Evolutionary conservation across 1,140 invertebrate genomes (phyloP).

Genomic region (Xylocopa sonorina): DNA sequence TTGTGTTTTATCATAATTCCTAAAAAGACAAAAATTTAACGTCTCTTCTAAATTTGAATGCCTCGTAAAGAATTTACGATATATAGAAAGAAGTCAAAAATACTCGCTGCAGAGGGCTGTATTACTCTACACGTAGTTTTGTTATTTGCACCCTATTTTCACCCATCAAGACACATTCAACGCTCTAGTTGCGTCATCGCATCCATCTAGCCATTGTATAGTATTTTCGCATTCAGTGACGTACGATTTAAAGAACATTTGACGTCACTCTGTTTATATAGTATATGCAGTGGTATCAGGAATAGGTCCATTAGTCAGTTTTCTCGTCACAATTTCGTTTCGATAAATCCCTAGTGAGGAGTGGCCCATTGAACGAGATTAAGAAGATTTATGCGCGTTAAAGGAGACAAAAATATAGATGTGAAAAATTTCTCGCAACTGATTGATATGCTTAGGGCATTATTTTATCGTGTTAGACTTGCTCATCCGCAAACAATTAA

Average conservation of each 20-base stretch:
- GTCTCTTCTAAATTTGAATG: neutral
- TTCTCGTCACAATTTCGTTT: neutral
- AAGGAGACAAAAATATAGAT: no score
- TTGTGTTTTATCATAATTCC: neutral
- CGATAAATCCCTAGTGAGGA: conserved; percentile 32
- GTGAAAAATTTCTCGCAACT: no score
- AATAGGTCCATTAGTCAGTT: conserved; percentile 43
- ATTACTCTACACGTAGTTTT: no score
- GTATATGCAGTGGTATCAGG: conserved; percentile 37
- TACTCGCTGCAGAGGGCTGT: no score
- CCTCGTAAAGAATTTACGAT: neutral
- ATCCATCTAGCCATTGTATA: neutral
- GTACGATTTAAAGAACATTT: conserved; percentile 52
- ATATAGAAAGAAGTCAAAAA: neutral
- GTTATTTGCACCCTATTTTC: neutral
- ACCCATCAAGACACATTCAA: neutral
- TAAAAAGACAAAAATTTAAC: neutral
- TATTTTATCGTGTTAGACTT: no score
- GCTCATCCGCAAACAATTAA: no score
- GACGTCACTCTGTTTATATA: conserved; percentile 54
- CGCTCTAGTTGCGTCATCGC: conserved; percentile 11
- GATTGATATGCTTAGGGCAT: no score
- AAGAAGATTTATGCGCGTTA: neutral
- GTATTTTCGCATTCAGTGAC: conserved; percentile 43
- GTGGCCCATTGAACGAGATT: neutral